phyloP scores from a whole-genome alignment of 2,888 invertebrate genomes.

The Psococerastis gibbosa region DNA sequence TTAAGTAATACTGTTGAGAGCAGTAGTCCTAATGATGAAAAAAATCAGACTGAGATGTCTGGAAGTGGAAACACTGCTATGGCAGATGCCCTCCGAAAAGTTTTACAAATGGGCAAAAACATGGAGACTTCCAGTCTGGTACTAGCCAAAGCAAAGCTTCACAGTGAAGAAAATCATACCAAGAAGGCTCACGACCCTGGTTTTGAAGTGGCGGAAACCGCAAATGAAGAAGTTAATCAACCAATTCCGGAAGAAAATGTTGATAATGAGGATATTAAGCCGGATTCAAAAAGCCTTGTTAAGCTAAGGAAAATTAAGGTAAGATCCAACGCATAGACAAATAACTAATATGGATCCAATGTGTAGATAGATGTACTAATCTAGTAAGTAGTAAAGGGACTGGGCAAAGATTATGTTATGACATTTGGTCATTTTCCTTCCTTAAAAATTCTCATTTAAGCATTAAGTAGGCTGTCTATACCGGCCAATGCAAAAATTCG shows the following conservation, averaged over 20 bases:
- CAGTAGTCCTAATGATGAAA: too few relatives aligned
- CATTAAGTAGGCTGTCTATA: too few relatives aligned
- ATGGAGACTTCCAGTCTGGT: slow-evolving; percentile 55
- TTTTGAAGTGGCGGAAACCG: slow-evolving; percentile 49
- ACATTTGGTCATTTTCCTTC: too few relatives aligned
- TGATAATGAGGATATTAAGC: slow-evolving; percentile 22
- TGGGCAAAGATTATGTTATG: too few relatives aligned
- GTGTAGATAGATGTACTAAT: too few relatives aligned
- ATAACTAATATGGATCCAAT: too few relatives aligned
- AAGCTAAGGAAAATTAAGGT: slow-evolving; percentile 7
- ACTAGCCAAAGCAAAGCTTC: slow-evolving; percentile 60
- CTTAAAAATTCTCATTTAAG: too few relatives aligned
- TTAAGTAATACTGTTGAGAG: too few relatives aligned
- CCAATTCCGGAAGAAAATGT: slow-evolving; percentile 20
- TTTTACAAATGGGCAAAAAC: slow-evolving; percentile 53
- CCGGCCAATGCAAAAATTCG: too few relatives aligned
- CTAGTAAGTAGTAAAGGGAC: too few relatives aligned
- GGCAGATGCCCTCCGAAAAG: slow-evolving; percentile 68
- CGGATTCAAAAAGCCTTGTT: slow-evolving; percentile 14
- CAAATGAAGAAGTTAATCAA: slow-evolving; percentile 23
- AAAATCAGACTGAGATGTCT: too few relatives aligned
- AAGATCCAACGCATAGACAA: too few relatives aligned
- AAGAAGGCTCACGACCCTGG: slow-evolving; percentile 30
- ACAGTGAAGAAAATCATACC: slow-evolving; percentile 35
- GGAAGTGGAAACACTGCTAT: slow-evolving; percentile 42